phyloP scores from a whole-genome alignment of 1,140 invertebrate genomes.

The Camponotus pennsylvanicus region DNA sequence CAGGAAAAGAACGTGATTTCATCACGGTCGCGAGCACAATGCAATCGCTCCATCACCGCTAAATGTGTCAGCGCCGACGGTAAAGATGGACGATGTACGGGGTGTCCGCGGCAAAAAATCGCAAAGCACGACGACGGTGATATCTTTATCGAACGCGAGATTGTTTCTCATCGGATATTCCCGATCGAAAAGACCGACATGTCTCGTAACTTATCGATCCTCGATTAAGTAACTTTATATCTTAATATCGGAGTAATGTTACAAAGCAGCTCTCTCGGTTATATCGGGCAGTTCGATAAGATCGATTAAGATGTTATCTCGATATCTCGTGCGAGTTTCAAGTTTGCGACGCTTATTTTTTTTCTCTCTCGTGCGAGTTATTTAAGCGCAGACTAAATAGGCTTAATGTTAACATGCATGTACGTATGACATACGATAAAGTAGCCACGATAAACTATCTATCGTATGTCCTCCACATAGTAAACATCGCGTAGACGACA shows the following conservation, averaged over 20 bases:
- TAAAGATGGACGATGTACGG: slow-evolving; percentile 40
- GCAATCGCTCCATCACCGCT: slow-evolving; percentile 54
- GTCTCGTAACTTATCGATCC: slow-evolving; percentile 31
- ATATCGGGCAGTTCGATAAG: slow-evolving; percentile 7
- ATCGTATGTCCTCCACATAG: slow-evolving; percentile 14
- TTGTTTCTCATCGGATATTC: neutral
- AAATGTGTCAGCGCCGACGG: slow-evolving; percentile 53
- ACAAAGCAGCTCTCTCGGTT: neutral
- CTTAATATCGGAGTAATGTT: slow-evolving; percentile 19
- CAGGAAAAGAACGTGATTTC: slow-evolving; percentile 59
- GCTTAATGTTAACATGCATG: slow-evolving; percentile 16
- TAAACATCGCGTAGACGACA: slow-evolving; percentile 32
- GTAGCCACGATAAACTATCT: slow-evolving; percentile 26
- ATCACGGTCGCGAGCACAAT: slow-evolving; percentile 54
- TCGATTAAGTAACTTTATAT: neutral
- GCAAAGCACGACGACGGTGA: slow-evolving; percentile 1
- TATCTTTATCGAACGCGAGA: slow-evolving; percentile 33
- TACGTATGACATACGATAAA: neutral
- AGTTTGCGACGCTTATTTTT: neutral
- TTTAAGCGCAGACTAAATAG: slow-evolving; percentile 29
- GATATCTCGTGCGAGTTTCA: slow-evolving; percentile 1
- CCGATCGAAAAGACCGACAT: neutral
- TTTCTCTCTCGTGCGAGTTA: neutral
- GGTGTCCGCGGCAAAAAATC: slow-evolving; percentile 20
- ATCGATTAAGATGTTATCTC: slow-evolving; percentile 25